Evolutionary conservation across 2,797 vertebrate species (phyloP).

Genomic region (Sternotherus odoratus): DNA sequence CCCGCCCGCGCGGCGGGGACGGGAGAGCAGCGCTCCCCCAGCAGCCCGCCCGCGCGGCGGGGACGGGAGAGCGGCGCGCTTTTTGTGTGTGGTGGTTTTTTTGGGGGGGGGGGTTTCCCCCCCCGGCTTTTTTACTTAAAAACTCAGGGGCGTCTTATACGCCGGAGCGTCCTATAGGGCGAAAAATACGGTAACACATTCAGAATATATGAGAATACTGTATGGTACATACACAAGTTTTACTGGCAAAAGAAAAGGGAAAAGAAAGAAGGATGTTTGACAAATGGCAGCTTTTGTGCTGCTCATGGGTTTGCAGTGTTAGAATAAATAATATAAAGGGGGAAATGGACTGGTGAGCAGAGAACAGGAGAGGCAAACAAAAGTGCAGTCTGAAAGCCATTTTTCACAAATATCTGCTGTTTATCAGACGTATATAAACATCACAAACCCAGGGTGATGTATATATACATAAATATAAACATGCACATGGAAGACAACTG

Average conservation of each 20-base stretch:
- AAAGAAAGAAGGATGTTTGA: background rate
- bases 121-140: too few relatives aligned
- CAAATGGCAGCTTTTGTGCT: background rate
- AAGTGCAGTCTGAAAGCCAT: background rate
- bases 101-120: too few relatives aligned
- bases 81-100: too few relatives aligned
- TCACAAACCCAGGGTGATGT: background rate
- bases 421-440: background rate
- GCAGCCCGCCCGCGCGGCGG: too few relatives aligned
- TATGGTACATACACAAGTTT: background rate
- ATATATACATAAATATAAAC: background rate
- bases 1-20: too few relatives aligned
- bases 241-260: background rate
- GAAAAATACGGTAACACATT: too few relatives aligned
- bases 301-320: background rate
- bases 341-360: background rate
- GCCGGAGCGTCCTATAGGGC: too few relatives aligned
- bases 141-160: too few relatives aligned
- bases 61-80: too few relatives aligned
- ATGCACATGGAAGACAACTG: background rate
- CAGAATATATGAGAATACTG: background rate
- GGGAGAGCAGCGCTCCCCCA: too few relatives aligned
- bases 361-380: background rate
- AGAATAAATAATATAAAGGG: background rate
- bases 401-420: background rate